Conservation (phyloP, 1,140 invertebrate genomes). For the Zelostemma sp. region DNA sequence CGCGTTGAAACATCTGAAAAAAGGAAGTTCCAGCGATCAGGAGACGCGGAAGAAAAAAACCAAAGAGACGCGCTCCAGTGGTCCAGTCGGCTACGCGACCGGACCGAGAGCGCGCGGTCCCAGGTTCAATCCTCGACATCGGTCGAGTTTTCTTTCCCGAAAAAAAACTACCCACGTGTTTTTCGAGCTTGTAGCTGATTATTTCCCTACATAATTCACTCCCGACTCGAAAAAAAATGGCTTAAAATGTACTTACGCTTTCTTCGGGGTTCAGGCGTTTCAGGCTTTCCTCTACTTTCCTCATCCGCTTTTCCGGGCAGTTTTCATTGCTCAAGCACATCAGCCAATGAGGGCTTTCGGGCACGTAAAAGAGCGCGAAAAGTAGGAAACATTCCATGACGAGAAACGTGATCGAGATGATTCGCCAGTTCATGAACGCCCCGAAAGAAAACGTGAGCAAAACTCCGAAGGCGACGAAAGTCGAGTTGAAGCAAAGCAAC, state of each 20-base stretch:
- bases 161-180: too few species aligned
- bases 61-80: too few species aligned
- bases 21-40: slow-evolving; percentile 8
- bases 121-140: background rate
- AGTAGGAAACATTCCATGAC: slow-evolving; percentile 58
- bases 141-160: slow-evolving; percentile 3
- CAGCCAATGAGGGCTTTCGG: slow-evolving; percentile 75
- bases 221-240: too few species aligned
- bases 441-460: slow-evolving; percentile 70
- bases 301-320: slow-evolving; percentile 51
- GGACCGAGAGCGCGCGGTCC: too few species aligned
- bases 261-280: slow-evolving; percentile 63
- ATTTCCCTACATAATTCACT: background rate
- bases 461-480: slow-evolving; percentile 72
- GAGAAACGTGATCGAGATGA: slow-evolving; percentile 66
- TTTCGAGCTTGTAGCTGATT: background rate
- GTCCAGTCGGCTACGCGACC: too few species aligned
- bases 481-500: slow-evolving; percentile 72
- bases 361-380: slow-evolving; percentile 63
- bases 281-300: slow-evolving; percentile 59
- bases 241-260: slow-evolving; percentile 31
- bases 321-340: slow-evolving; percentile 60
- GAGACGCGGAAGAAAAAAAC: too few species aligned
- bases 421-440: slow-evolving; percentile 67
- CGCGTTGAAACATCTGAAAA: slow-evolving; percentile 62